Conservation (phyloP, 2,888 invertebrate species). For the Xestia rhomboidea region DNA sequence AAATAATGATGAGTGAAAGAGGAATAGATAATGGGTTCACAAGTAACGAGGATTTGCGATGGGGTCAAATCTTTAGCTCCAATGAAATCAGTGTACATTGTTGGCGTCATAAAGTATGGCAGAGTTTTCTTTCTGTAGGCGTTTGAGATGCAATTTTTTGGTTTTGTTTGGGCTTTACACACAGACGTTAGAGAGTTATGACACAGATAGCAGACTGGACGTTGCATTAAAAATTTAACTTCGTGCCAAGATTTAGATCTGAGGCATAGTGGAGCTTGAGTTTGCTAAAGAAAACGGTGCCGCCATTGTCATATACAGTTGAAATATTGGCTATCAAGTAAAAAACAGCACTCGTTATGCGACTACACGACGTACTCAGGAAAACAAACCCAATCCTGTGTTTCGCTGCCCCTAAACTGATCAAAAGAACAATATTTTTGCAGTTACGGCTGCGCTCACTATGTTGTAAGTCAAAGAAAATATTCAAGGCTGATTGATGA, state of each 20-base stretch:
- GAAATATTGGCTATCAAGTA: too few relatives aligned
- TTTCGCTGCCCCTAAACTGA: not conserved
- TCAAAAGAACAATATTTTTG: not conserved
- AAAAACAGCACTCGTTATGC: not conserved
- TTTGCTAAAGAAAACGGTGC: not conserved
- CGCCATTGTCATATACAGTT: not conserved
- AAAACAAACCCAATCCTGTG: not conserved
- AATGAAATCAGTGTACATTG: not conserved
- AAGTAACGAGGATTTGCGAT: not conserved
- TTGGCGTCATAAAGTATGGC: not conserved
- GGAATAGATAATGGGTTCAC: not conserved
- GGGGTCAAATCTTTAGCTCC: not conserved
- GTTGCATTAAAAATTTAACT: not conserved
- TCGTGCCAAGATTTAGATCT: not conserved
- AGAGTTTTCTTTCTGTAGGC: not conserved
- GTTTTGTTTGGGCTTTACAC: not conserved
- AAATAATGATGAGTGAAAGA: not conserved
- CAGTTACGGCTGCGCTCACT: not conserved
- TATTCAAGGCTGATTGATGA: not conserved
- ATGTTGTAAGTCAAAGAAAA: constrained; percentile 15
- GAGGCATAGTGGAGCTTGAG: not conserved
- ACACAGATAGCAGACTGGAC: not conserved
- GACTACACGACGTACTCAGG: not conserved
- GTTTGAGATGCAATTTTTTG: not conserved
- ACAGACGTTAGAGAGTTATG: too few relatives aligned